Base-by-base conservation (phyloP, 2,797 vertebrate genomes). In the Clarias pachynema region DNA sequence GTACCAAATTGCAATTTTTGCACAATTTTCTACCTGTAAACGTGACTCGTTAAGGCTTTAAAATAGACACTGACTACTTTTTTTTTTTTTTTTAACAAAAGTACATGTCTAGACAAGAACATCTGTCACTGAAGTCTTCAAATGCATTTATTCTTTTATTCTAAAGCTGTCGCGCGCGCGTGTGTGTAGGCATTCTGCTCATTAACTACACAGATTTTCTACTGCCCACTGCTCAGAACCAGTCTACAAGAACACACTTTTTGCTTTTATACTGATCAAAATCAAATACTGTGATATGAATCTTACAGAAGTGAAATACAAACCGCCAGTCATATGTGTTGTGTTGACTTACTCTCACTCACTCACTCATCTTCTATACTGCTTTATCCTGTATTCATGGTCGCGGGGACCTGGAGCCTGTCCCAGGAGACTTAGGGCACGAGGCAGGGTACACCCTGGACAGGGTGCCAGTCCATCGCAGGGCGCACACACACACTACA, bases 141-240 rank as follows among this genome's bases (percentile, higher is more conserved):
- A 73, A 22, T 40, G 78, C 66, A 56, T 79, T 63, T 29, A 80
- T 72, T 79, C 12, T 26, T 70, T 72, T 44, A 85, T 34, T 82
- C 26, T 65, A 82, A 79, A 53, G 60, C 73, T 44, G 62, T 82
- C 88, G 86, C 87, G 91, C 85, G 91, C 88, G 14, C 18, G 91
- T 89, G 91, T 89, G 91, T 90, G 87, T 87, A 89, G 89, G 90
- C 91, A 89, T 93, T 93, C 90, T 92, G 83, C 88, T 92, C 91
- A 93, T 92, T 93, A 93, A 91, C 89, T 90, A 91, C 91, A 92
- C 92, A 92, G 91, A 78, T 74, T 77, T 84, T 68, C 44, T 84
- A 40, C 84, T 87, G 70, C 84, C 74, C 83, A 59, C 82, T 82
- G 82, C 83, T 85, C 85, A 85, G 62, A 87, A 80, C 81, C 74